Percentiles rank a stretch among this genome's conserved stretches.
These are phyloP conservation scores for Anaspis maculata DNA, from an alignment of 2,888 invertebrate genomes.

Conservation along the genomic window DNA sequence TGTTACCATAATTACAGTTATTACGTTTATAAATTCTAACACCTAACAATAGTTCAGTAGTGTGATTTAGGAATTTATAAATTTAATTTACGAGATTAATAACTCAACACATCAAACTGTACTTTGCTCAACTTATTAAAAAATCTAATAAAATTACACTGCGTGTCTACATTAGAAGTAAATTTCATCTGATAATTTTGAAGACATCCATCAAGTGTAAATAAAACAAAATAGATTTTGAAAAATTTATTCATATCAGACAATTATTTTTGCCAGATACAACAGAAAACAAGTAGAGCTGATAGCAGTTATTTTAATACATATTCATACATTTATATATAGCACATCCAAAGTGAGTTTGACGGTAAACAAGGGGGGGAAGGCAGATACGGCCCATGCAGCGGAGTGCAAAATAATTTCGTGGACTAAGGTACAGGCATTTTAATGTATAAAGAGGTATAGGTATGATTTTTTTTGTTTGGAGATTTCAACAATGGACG, in stretches of 20 bases:
- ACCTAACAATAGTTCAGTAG: constrained; percentile 10
- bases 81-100: constrained; percentile 6
- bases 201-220: constrained; percentile 10
- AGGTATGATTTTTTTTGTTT: constrained; percentile 24
- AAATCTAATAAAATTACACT: too few species aligned
- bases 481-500: constrained; percentile 34
- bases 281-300: constrained; percentile 46
- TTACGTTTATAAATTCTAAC: constrained; percentile 13
- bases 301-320: constrained; percentile 45
- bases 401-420: constrained; percentile 38
- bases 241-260: constrained; percentile 45
- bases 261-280: constrained; percentile 43
- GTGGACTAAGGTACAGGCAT: constrained; percentile 35
- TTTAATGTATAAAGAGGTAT: constrained; percentile 25
- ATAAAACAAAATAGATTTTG: constrained; percentile 31
- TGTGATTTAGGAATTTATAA: constrained; percentile 3
- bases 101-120: too few species aligned
- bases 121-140: constrained; percentile 4
- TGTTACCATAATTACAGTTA: constrained; percentile 10
- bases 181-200: constrained; percentile 4
- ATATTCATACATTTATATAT: constrained; percentile 47
- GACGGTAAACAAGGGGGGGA: constrained; percentile 39
- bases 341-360: constrained; percentile 45
- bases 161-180: too few species aligned
- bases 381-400: constrained; percentile 37